These are phyloP conservation scores for Steinernema feltiae DNA, from an alignment of 1,140 invertebrate genomes.

Conservation along the genomic window DNA sequence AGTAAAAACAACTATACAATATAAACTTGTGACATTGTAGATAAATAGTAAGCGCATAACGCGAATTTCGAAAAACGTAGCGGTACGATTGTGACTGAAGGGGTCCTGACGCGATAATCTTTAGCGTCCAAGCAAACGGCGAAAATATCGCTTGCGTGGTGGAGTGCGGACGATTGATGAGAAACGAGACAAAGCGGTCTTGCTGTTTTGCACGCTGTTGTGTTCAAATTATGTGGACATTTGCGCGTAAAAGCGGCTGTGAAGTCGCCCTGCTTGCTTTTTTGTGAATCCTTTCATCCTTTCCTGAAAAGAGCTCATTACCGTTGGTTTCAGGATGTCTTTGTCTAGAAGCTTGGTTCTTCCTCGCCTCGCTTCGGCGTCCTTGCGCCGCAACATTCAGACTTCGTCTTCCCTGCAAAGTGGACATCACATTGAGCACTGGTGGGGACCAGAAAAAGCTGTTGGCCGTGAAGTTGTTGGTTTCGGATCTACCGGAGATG, in stretches of 20 bases:
- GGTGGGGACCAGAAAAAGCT: slow-evolving; percentile 56
- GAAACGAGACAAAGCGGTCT: not conserved
- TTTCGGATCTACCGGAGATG: slow-evolving; percentile 45
- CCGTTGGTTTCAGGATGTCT: slow-evolving; percentile 39
- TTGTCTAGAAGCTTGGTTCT: slow-evolving; percentile 42
- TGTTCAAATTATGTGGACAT: too few species aligned
- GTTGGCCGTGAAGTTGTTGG: slow-evolving; percentile 54
- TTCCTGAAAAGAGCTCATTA: not conserved
- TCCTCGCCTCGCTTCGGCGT: slow-evolving; percentile 37
- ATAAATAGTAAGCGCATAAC: too few species aligned
- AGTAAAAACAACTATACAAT: too few species aligned
- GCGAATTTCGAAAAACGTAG: not conserved
- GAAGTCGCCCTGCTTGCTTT: not conserved
- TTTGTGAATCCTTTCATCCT: not conserved
- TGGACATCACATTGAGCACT: slow-evolving; percentile 40
- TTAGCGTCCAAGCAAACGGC: not conserved
- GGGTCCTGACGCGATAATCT: not conserved
- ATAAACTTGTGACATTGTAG: too few species aligned
- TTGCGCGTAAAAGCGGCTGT: too few species aligned
- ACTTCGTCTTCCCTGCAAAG: slow-evolving; percentile 31
- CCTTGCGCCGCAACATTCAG: slow-evolving; percentile 36
- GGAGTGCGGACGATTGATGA: not conserved
- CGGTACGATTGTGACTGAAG: not conserved
- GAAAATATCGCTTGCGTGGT: not conserved
- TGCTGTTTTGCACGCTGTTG: not conserved